phyloP scores from a whole-genome alignment of 1,140 invertebrate genomes.

The Myzus persicae region DNA sequence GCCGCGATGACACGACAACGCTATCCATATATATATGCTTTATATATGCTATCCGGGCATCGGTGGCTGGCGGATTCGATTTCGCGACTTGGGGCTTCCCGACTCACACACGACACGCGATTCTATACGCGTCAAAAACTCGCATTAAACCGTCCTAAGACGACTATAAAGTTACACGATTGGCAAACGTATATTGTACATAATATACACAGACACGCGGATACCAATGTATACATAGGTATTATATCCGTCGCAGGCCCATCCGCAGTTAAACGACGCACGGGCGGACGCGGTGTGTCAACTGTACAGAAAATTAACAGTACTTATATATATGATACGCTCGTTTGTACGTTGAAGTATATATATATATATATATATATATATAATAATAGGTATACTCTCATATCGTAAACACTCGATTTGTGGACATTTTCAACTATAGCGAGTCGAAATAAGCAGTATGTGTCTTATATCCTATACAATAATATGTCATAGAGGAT shows the following conservation, averaged over 20 bases:
- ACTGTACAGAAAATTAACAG: too few species aligned
- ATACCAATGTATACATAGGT: not conserved
- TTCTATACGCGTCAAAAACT: not conserved
- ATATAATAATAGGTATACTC: too few species aligned
- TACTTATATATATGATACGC: too few species aligned
- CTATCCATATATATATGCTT: not conserved
- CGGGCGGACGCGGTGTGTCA: too few species aligned
- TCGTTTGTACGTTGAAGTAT: too few species aligned
- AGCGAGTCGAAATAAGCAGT: too few species aligned
- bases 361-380: too few species aligned
- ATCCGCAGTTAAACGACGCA: not conserved
- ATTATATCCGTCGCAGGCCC: not conserved
- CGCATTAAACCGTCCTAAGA: not conserved
- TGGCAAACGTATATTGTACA: not conserved
- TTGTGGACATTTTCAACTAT: too few species aligned
- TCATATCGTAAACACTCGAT: too few species aligned
- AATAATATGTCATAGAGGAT: too few species aligned
- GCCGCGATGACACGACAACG: not conserved
- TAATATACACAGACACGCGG: too few species aligned
- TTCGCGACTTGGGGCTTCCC: not conserved
- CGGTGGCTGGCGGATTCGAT: not conserved
- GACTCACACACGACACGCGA: conserved; percentile 3
- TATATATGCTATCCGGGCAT: not conserved
- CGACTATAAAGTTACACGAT: not conserved
- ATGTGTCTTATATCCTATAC: too few species aligned